A percentile compares a stretch with the other conserved stretches of the same genome.
phyloP scores from a whole-genome alignment of 2,113 vertebrate genomes.

The Atlantisia rogersi region DNA sequence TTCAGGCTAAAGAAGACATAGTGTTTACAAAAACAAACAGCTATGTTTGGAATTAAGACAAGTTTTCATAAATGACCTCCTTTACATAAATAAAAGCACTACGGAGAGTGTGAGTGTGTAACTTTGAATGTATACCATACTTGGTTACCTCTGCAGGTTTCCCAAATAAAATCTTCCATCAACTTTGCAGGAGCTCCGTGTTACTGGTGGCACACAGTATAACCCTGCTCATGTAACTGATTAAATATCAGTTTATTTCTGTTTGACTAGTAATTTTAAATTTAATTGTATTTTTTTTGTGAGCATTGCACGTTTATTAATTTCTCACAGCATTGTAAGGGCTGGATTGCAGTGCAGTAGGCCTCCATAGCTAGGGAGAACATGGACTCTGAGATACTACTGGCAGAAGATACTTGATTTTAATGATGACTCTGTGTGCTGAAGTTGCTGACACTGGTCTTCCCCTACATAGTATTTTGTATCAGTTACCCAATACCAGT shows the following conservation, averaged over 20 bases:
- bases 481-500: not conserved
- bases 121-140: not conserved
- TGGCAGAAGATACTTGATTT: not conserved
- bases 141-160: not conserved
- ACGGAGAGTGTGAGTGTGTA: not conserved
- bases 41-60: not conserved
- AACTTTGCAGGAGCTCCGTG: not conserved
- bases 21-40: not conserved
- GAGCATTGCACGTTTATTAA: not conserved
- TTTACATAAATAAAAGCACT: not conserved
- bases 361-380: not conserved
- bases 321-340: not conserved
- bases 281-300: not conserved
- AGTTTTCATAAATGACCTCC: not conserved
- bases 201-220: not conserved
- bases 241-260: not conserved
- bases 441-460: not conserved
- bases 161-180: not conserved
- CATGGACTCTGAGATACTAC: not conserved
- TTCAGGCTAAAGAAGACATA: not conserved
- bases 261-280: not conserved
- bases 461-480: not conserved
- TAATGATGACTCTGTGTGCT: not conserved
- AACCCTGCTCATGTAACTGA: not conserved
- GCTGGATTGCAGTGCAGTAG: not conserved